These are phyloP conservation scores for Cryptotermes secundus DNA, from an alignment of 1,140 invertebrate genomes.

Conservation along the genomic window DNA sequence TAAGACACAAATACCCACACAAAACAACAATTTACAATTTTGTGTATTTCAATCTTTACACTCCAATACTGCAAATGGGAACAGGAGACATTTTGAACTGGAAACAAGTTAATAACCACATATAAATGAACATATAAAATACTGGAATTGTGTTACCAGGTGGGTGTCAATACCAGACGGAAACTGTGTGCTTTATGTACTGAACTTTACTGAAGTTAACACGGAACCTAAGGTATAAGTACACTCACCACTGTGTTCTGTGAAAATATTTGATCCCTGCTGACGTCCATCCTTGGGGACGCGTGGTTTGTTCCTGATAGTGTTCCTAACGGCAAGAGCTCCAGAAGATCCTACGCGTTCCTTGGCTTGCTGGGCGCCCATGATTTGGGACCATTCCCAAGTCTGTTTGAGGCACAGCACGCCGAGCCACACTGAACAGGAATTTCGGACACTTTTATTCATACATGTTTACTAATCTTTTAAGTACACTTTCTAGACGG, in stretches of 20 bases:
- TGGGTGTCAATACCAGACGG: no score
- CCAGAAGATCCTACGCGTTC: constrained; percentile 68
- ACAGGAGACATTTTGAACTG: no score
- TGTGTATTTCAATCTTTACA: no score
- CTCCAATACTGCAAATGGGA: no score
- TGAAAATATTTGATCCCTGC: constrained; percentile 84
- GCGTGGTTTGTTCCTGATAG: constrained; percentile 63
- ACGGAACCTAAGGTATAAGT: no score
- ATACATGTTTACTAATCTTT: constrained; percentile 33
- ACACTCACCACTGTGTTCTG: constrained; percentile 80
- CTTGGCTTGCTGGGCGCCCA: constrained; percentile 89
- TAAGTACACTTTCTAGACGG: constrained; percentile 26
- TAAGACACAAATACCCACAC: no score
- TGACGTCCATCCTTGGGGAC: constrained; percentile 73
- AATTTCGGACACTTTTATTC: constrained; percentile 35
- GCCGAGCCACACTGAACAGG: constrained; percentile 40
- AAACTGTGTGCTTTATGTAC: no score
- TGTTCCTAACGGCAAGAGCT: constrained; percentile 62
- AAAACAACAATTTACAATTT: no score
- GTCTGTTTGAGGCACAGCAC: constrained; percentile 39
- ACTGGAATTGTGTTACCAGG: no score
- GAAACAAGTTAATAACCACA: no score
- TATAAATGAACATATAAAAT: no score
- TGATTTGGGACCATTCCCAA: constrained; percentile 48
- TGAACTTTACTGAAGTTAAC: no score